These are phyloP conservation scores for Rutpela maculata DNA, from an alignment of 2,888 invertebrate species.

Conservation along the genomic window DNA sequence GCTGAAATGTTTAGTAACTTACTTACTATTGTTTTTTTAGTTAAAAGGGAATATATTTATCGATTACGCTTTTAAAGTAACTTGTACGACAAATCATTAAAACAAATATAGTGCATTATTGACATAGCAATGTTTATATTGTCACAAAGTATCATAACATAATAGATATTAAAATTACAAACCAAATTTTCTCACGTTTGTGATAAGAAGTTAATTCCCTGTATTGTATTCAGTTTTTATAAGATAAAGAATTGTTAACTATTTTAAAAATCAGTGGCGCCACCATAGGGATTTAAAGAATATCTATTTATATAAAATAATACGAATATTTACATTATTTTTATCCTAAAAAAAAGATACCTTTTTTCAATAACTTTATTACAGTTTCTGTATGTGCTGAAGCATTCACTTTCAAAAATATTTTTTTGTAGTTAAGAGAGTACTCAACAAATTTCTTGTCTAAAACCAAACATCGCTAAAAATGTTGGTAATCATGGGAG, in stretches of 20 bases:
- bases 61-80: no score
- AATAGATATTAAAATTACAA: neutral
- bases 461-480: no score
- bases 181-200: neutral
- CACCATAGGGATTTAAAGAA: neutral
- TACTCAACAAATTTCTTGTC: no score
- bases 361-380: no score
- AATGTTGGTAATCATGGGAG: no score
- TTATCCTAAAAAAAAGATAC: neutral
- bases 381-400: no score
- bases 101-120: neutral
- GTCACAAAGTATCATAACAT: neutral
- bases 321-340: neutral
- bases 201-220: neutral
- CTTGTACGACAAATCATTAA: neutral
- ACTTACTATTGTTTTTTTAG: no score
- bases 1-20: no score
- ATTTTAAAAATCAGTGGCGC: neutral
- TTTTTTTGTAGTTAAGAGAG: no score
- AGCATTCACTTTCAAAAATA: no score
- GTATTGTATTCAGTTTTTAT: neutral
- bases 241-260: neutral
- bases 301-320: neutral
- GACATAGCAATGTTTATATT: neutral
- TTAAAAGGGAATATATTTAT: no score